Conservation (phyloP, 2,888 invertebrate genomes). For the Slavum lentiscoides region DNA sequence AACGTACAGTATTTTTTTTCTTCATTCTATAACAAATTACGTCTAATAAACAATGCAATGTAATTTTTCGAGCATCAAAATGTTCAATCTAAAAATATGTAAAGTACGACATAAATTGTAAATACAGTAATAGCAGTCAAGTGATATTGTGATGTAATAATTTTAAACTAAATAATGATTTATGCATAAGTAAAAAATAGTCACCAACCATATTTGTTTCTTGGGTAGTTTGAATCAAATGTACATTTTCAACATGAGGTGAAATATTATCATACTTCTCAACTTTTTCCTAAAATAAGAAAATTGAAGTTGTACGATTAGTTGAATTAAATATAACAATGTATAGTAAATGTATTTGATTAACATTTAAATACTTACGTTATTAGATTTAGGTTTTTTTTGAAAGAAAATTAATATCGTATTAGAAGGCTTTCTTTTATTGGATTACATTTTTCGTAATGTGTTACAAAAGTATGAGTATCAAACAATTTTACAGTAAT, state of each 20-base stretch:
- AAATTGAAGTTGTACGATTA: background rate
- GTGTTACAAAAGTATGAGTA: too few relatives aligned
- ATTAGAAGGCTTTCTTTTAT: too few relatives aligned
- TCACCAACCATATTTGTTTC: conserved; percentile 7
- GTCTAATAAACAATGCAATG: conserved; percentile 7
- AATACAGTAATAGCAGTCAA: background rate
- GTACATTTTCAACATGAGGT: background rate
- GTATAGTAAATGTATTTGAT: too few relatives aligned
- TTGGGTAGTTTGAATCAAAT: background rate
- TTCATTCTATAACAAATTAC: background rate
- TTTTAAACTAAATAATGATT: background rate
- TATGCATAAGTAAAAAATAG: background rate
- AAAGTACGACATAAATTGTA: too few relatives aligned
- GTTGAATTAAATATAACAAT: background rate
- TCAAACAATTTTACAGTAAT: too few relatives aligned
- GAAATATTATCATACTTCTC: background rate
- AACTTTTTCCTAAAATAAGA: background rate
- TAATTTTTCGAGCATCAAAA: conserved; percentile 17
- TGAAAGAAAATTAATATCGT: too few relatives aligned
- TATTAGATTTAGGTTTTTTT: too few relatives aligned
- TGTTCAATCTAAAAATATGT: background rate
- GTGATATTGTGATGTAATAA: background rate
- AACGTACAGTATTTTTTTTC: too few relatives aligned
- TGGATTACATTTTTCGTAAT: too few relatives aligned
- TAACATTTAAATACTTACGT: too few relatives aligned